phyloP scores from a whole-genome alignment of 1,140 invertebrate genomes.

The Thaumetopoea pityocampa region DNA sequence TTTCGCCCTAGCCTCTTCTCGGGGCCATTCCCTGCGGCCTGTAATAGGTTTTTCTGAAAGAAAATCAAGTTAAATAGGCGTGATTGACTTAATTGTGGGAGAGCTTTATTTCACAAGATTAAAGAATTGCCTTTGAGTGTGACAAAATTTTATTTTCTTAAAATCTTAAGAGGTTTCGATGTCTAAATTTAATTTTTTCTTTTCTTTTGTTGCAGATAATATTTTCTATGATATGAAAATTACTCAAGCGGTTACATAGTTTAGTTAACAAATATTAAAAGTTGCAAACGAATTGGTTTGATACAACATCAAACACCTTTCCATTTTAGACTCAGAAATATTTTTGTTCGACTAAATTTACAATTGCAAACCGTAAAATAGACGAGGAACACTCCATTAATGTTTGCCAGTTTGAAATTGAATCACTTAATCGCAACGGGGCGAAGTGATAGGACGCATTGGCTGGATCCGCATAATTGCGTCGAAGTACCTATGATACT shows the following conservation, averaged over 20 bases:
- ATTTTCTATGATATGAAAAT: too few species aligned
- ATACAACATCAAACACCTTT: too few species aligned
- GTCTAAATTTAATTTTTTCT: conserved; percentile 16
- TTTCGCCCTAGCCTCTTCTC: conserved; percentile 42
- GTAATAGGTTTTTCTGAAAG: conserved; percentile 66
- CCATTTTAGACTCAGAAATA: conserved; percentile 10
- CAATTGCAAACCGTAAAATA: conserved; percentile 37
- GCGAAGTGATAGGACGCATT: conserved; percentile 46
- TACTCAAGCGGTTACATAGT: too few species aligned
- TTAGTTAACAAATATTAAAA: too few species aligned
- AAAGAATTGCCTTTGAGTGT: conserved; percentile 38
- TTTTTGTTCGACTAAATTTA: conserved; percentile 25
- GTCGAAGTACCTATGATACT: conserved; percentile 41
- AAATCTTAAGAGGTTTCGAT: conserved; percentile 12
- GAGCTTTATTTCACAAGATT: conserved; percentile 56
- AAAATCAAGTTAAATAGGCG: conserved; percentile 68
- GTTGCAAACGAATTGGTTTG: too few species aligned
- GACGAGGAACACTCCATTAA: conserved; percentile 44
- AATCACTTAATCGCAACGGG: conserved; percentile 53
- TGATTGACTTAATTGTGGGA: conserved; percentile 66
- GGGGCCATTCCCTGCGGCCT: conserved; percentile 57
- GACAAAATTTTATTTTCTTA: conserved; percentile 25
- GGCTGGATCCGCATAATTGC: conserved; percentile 43
- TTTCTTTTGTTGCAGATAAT: too few species aligned
- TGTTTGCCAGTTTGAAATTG: conserved; percentile 53